phyloP scores from a whole-genome alignment of 37 sponge, comb jelly and placozoan genomes.

The Cliona cf. orientalis region DNA sequence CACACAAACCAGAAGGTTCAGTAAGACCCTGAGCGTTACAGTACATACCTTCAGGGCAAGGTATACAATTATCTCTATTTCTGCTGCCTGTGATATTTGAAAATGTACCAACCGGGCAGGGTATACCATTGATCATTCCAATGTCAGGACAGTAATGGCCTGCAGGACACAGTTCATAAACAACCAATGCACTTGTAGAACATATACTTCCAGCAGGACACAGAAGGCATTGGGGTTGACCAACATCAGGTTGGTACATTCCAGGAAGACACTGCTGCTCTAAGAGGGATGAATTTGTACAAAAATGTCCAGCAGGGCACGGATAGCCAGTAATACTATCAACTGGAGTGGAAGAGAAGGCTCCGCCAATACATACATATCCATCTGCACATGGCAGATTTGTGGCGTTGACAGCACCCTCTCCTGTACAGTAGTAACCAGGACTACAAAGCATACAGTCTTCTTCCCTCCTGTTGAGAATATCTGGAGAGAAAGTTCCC shows the following conservation, averaged over 20 bases:
- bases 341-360: background rate
- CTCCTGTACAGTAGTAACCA: background rate
- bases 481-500: background rate
- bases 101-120: constrained; percentile 1
- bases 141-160: background rate
- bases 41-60: too few species aligned
- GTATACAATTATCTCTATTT: too few species aligned
- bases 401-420: background rate
- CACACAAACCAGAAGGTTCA: too few species aligned
- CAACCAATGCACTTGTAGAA: background rate
- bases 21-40: too few species aligned
- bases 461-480: background rate
- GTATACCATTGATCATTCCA: background rate
- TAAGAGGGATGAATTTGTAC: background rate
- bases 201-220: background rate
- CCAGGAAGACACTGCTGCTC: background rate
- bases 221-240: background rate
- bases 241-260: background rate
- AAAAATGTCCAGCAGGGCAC: background rate
- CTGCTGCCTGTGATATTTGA: background rate
- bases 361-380: background rate
- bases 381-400: background rate
- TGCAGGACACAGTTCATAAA: background rate
- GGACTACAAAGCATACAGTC: background rate
- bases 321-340: background rate